Evolutionary conservation across 2,113 vertebrate species (phyloP), one percentile per base, ranked within the genome.

Genomic region (Lepisosteus oculatus): DNA sequence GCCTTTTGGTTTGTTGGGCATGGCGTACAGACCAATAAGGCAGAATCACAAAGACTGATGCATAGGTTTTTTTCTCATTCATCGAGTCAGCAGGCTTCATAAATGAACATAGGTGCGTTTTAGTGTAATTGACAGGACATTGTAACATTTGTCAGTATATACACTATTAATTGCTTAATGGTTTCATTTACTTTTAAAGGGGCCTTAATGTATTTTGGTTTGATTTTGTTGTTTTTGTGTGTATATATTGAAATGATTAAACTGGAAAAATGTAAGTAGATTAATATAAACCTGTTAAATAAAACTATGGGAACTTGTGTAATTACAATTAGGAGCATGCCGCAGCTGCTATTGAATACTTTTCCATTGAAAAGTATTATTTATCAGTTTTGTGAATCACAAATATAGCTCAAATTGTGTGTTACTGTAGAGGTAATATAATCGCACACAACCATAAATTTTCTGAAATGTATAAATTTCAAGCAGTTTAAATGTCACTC

Each of bases 391-490:
- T 74, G 70, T 80, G 71, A 79, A 81, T 83, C 69, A 79, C 64
- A 76, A 73, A 78, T 67, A 76, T 75, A 61, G 72, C 71, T 79
- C 75, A 56, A 64, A 72, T 61, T 59, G 72, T 67, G 29, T 29
- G 29, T 29, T 29, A 29, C 29, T 29, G 76, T 61, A 78, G 41
- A 61, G 55, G 74, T 76, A 6, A 42, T 70, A 41, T 51, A 51
- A 51, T 51, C 47, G 2, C 51, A 45, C 59, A 62, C 62, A 54
- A 69, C 15, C n/a, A 12, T 64, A 54, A 72, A 67, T 66, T 61
- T 62, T 69, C 68, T 82, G 65, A 78, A 64, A 74, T 61, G 78
- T 74, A 81, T 81, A 66, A 73, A 81, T 84, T 85, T 82, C 29
- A 29, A 29, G 29, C 29, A 29, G 29, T 29, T 29, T 29, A 29